Conservation (phyloP, 2,888 invertebrate species). For the Conomelus anceps region DNA sequence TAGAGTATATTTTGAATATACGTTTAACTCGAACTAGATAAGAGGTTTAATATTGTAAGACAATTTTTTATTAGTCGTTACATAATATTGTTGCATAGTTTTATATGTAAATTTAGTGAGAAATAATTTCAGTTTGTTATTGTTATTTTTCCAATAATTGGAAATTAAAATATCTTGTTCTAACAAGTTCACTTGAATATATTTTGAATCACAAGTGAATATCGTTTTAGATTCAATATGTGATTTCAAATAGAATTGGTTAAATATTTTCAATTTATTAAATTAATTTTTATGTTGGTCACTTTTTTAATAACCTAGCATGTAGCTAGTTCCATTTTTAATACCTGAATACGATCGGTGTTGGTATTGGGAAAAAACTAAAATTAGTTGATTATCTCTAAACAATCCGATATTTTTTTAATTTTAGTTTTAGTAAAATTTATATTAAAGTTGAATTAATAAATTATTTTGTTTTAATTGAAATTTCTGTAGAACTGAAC, state of each 20-base stretch:
- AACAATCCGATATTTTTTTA: neutral
- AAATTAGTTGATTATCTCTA: neutral
- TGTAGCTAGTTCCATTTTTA: neutral
- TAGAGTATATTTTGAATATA: neutral
- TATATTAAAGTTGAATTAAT: neutral
- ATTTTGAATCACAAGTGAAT: neutral
- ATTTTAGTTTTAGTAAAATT: neutral
- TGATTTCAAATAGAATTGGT: neutral
- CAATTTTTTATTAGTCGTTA: neutral
- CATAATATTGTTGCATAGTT: neutral
- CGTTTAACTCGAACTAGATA: neutral
- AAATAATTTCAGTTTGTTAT: neutral
- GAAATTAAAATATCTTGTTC: neutral
- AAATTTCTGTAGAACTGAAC: neutral
- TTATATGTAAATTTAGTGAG: neutral
- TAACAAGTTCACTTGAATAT: neutral
- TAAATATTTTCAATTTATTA: neutral
- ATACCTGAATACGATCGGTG: neutral
- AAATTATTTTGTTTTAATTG: neutral
- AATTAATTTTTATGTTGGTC: neutral
- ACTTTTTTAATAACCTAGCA: neutral
- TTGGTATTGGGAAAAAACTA: neutral
- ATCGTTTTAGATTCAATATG: neutral
- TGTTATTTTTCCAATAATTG: neutral
- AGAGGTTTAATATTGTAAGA: neutral